Evolutionary conservation across 2,113 vertebrate genomes (phyloP).

Genomic region (Urocynchramus pylzowi): DNA sequence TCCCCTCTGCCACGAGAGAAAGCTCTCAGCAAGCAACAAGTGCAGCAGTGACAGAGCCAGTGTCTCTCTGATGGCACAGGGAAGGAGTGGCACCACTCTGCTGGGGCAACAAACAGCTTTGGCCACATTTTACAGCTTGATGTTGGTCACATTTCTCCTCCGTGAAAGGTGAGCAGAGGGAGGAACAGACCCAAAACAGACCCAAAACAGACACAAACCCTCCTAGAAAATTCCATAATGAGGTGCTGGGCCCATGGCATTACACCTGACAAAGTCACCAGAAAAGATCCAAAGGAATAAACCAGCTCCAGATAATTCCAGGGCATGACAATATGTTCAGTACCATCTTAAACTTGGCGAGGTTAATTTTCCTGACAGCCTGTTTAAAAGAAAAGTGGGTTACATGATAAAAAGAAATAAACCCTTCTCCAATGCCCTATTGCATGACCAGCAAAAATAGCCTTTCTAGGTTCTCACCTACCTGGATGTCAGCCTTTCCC

Average conservation of each 20-base stretch:
- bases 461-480: not conserved
- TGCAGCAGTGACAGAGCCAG: not conserved
- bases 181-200: not conserved
- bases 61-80: fast-evolving
- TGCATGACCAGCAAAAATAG: fast-evolving
- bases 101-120: not conserved
- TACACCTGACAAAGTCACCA: not conserved
- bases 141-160: not conserved
- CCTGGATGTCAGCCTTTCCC: not conserved
- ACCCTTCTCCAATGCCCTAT: not conserved
- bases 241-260: not conserved
- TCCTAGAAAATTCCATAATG: not conserved
- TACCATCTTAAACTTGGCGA: not conserved
- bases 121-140: not conserved
- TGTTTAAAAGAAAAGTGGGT: not conserved
- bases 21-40: not conserved
- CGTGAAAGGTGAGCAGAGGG: not conserved
- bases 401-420: not conserved
- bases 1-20: not conserved
- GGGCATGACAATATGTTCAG: not conserved
- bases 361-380: not conserved
- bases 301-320: not conserved
- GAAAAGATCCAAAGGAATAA: not conserved
- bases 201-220: not conserved
- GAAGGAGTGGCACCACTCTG: not conserved